Evolutionary conservation across 2,113 vertebrate species (phyloP), one percentile per base, ranked within the genome.

Genomic region (Asarcornis scutulata): DNA sequence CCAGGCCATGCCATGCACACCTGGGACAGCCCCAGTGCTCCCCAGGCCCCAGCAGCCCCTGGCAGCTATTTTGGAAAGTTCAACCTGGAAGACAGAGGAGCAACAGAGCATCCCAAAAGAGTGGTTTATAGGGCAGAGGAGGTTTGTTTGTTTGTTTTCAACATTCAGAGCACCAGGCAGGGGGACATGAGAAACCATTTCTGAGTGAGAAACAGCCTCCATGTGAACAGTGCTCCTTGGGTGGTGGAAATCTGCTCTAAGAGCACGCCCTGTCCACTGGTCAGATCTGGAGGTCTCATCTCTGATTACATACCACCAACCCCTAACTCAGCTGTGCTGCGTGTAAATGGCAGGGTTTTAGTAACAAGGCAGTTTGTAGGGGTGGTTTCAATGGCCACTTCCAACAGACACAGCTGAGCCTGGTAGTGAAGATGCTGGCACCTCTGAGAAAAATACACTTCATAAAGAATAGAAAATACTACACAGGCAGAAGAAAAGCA

Each of bases 81-180:
- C 6, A 64, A 22, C 17, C 21, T 42, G 13, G 14, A 77, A 55
- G n/a, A 38, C 5, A 9, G 34, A 62, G 15, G 34, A 46, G 26
- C 16, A 60, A 25, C 3, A 46, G 4, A 4, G 6, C 42, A 25
- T 10, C 32, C 46, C 83, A n/a, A 38, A 66, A n/a, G 9, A 69
- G 2, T 2, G 3, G 26, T 34, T 81, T 46, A 8, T 6, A 15
- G 10, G 9, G 40, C 3, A 63, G 9, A 8, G 15, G 63, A 44
- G 7, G 23, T 27, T 29, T 17, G 18, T 46, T 46, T 46, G 46
- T 46, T 46, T 46, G 20, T 50, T 50, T 50, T 50, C 50, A 52
- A 6, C 50, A 0, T 25, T 22, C 42, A 23, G 14, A 74, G 3
- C 11, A 11, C 25, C 0, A 4, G 20, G 44, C 6, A 29, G 29